Evolutionary conservation across 2,113 vertebrate genomes (phyloP).

Genomic region (Clinocottus analis): DNA sequence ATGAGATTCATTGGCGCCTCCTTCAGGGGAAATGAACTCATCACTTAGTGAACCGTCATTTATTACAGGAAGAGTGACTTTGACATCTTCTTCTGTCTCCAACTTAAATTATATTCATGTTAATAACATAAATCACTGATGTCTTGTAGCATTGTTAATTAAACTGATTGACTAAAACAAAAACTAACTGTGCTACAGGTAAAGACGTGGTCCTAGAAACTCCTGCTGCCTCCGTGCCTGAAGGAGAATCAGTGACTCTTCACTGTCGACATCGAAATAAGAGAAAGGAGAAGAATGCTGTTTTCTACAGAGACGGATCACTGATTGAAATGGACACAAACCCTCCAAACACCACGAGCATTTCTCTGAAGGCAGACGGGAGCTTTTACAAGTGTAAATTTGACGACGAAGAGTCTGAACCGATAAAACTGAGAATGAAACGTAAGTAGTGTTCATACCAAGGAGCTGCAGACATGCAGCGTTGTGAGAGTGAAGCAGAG

Average conservation of each 20-base stretch:
- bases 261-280: not conserved
- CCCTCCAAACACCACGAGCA: not conserved
- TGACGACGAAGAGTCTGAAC: not conserved
- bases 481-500: not conserved
- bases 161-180: no score
- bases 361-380: not conserved
- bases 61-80: not conserved
- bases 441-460: not conserved
- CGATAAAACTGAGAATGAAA: not conserved
- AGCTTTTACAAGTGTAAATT: not conserved
- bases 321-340: not conserved
- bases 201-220: no score
- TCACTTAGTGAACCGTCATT: not conserved
- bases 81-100: not conserved
- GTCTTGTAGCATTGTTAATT: no score
- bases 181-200: no score
- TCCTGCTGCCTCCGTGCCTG: not conserved
- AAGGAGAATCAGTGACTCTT: slow-evolving; percentile 16
- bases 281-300: not conserved
- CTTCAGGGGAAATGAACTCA: not conserved
- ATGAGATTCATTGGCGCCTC: not conserved
- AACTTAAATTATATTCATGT: not conserved
- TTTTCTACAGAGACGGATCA: not conserved
- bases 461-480: not conserved
- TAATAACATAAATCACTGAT: not conserved